Conservation (phyloP, 2,888 invertebrate genomes). For the Tipula helvola region DNA sequence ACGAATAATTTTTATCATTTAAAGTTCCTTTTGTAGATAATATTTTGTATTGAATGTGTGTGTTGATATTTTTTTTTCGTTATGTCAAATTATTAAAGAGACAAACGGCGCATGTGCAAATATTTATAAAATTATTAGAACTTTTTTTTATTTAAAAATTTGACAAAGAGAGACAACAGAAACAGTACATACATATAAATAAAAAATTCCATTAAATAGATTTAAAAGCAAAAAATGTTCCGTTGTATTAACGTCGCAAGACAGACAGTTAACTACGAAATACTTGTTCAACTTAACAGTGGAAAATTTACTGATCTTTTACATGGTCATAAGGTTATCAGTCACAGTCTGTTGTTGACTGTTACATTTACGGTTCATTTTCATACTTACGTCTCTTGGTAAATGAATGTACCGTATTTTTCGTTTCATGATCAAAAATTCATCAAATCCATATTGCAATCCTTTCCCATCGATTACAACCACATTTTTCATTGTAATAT, state of each 20-base stretch:
- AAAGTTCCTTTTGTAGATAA: neutral
- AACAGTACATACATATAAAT: too few relatives aligned
- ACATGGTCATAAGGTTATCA: too few relatives aligned
- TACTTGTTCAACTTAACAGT: too few relatives aligned
- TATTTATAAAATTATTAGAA: neutral
- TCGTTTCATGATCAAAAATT: conserved; percentile 28
- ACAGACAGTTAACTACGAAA: too few relatives aligned
- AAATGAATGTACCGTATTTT: conserved; percentile 30
- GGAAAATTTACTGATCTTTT: too few relatives aligned
- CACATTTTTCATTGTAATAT: conserved; percentile 25
- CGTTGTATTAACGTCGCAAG: too few relatives aligned
- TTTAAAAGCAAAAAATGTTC: too few relatives aligned
- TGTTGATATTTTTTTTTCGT: neutral
- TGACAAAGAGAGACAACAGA: too few relatives aligned
- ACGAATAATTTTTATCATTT: neutral
- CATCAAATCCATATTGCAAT: conserved; percentile 27
- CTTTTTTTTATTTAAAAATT: neutral
- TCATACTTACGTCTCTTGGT: conserved; percentile 18
- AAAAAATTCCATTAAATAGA: too few relatives aligned
- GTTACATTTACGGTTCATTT: too few relatives aligned
- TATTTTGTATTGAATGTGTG: neutral
- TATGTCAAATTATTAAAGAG: neutral
- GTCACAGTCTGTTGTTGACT: too few relatives aligned
- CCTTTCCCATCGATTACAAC: conserved; percentile 32
- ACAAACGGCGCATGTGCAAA: neutral